A percentile compares a stretch with the other conserved stretches of the same genome.
Conservation (phyloP, 1,140 invertebrate genomes). For the Philopotamus ludificatus region DNA sequence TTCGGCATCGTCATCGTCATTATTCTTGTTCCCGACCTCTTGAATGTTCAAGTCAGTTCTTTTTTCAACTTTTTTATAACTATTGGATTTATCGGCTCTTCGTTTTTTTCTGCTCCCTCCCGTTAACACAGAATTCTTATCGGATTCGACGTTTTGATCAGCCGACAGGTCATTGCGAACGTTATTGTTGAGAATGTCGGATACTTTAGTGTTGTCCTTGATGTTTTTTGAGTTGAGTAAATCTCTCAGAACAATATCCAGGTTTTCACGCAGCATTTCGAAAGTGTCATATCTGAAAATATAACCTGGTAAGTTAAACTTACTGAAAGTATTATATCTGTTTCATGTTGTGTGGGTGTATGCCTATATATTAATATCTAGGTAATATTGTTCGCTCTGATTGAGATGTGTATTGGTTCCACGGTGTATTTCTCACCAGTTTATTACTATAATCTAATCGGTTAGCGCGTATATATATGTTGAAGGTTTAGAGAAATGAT, state of each 20-base stretch:
- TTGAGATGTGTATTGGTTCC: too few relatives aligned
- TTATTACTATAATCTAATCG: too few relatives aligned
- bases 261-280: conserved; percentile 75
- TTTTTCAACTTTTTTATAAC: not conserved
- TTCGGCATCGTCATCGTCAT: conserved; percentile 57
- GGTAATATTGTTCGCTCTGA: too few relatives aligned
- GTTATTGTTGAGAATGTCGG: conserved; percentile 13
- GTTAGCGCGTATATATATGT: too few relatives aligned
- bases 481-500: too few relatives aligned
- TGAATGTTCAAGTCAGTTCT: conserved; percentile 1
- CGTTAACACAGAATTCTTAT: not conserved
- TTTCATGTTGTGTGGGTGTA: too few relatives aligned
- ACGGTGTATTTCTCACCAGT: too few relatives aligned
- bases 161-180: conserved; percentile 11
- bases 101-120: not conserved
- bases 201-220: not conserved
- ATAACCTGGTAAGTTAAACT: too few relatives aligned
- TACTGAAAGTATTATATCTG: too few relatives aligned
- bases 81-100: too few relatives aligned
- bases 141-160: not conserved
- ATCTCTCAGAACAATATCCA: conserved; percentile 68
- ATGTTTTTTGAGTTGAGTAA: conserved; percentile 57
- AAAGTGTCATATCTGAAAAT: conserved; percentile 72
- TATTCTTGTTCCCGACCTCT: conserved; percentile 43
- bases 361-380: too few relatives aligned